These are phyloP conservation scores for Danaus plexippus DNA, from an alignment of 1,140 invertebrate genomes.

Conservation along the genomic window DNA sequence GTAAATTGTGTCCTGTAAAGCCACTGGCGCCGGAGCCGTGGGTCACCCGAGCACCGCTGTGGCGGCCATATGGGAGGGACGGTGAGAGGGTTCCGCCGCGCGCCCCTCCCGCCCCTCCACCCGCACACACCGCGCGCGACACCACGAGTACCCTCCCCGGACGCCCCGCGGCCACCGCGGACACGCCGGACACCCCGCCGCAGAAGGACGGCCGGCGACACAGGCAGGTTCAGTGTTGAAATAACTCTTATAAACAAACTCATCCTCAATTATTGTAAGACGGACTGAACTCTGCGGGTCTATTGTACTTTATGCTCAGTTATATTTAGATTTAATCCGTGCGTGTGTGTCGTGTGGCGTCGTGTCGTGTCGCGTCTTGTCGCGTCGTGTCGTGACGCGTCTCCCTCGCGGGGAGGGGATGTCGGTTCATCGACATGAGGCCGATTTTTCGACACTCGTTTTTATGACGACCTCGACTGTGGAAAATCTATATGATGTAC, in stretches of 20 bases:
- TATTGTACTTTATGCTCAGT: constrained; percentile 66
- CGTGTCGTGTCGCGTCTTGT: constrained; percentile 4
- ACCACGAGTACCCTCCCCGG: constrained; percentile 4
- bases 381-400: constrained; percentile 5
- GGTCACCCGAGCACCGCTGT: constrained; percentile 51
- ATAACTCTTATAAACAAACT: constrained; percentile 54
- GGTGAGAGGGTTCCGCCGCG: constrained; percentile 37
- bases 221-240: constrained; percentile 34
- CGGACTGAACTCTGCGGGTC: constrained; percentile 23
- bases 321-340: constrained; percentile 50
- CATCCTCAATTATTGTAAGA: constrained; percentile 52
- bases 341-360: constrained; percentile 9
- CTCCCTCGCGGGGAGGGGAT: constrained; percentile 3
- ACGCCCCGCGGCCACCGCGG: not conserved
- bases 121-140: constrained; percentile 11
- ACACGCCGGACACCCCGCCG: not conserved
- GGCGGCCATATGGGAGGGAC: constrained; percentile 54
- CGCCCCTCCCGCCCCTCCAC: constrained; percentile 13
- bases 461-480: too few relatives aligned
- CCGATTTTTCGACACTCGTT: not conserved
- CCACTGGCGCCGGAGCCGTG: constrained; percentile 27
- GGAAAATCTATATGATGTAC: too few relatives aligned
- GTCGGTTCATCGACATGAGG: not conserved
- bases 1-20: too few relatives aligned
- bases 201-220: constrained; percentile 3